Percentiles rank a stretch among this genome's conserved stretches.
phyloP scores from a whole-genome alignment of 2,797 vertebrate species.

The Sarcoramphus papa region DNA sequence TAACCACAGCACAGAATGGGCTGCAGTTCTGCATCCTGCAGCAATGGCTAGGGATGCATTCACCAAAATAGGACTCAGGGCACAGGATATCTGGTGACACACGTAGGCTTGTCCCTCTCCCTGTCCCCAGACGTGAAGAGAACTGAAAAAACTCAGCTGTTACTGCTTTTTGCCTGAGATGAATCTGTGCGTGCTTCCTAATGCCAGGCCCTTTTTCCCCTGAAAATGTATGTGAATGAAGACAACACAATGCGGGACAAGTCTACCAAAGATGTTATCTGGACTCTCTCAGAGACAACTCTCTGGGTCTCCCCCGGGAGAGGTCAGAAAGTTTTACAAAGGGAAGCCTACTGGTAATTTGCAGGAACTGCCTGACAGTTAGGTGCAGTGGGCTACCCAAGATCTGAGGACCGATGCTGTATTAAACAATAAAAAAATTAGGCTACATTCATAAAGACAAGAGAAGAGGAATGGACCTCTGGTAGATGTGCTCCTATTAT shows the following conservation, averaged over 20 bases:
- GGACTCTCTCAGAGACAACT: background rate
- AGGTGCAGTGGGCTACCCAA: background rate
- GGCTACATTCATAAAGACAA: background rate
- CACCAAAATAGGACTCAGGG: background rate
- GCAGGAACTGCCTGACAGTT: background rate
- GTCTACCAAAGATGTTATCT: background rate
- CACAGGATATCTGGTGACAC: background rate
- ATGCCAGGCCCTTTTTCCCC: background rate
- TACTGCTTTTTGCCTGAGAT: background rate
- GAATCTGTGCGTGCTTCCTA: background rate
- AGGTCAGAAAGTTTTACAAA: background rate
- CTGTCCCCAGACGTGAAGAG: background rate
- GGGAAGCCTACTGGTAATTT: background rate
- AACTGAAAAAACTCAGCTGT: background rate
- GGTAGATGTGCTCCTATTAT: background rate
- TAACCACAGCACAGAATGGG: background rate
- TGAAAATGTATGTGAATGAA: background rate
- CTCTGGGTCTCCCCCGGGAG: no score
- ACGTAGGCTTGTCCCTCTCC: background rate
- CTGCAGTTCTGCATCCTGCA: background rate
- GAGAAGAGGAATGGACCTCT: background rate
- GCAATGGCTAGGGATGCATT: background rate
- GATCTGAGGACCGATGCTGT: background rate
- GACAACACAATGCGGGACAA: background rate
- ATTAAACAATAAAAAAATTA: background rate